Evolutionary conservation across 2,797 vertebrate species (phyloP).

Genomic region (Melanotaenia pygmaea): DNA sequence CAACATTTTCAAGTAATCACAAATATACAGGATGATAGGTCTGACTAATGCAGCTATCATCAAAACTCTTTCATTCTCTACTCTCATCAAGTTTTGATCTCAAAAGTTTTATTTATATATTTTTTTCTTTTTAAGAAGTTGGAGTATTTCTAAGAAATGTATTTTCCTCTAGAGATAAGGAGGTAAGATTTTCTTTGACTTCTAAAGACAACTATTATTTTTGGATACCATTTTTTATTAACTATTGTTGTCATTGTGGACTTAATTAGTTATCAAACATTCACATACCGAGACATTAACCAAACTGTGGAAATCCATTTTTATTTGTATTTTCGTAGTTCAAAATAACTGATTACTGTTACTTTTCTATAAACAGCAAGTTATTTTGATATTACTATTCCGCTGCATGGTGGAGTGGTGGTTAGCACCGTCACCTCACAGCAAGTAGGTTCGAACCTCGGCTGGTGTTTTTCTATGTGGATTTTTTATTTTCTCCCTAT

Average conservation of each 20-base stretch:
- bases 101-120: neutral
- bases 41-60: slow-evolving; percentile 12
- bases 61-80: slow-evolving; percentile 31
- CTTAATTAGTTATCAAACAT: slow-evolving; percentile 5
- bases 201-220: slow-evolving; percentile 15
- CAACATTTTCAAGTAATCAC: slow-evolving; percentile 27
- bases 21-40: neutral
- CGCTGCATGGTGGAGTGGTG: neutral
- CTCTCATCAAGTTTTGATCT: slow-evolving; percentile 2
- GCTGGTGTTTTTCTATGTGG: no score
- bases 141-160: slow-evolving; percentile 24
- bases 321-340: neutral
- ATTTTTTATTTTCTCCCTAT: neutral
- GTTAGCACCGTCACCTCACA: neutral
- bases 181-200: slow-evolving; percentile 16
- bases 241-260: slow-evolving; percentile 17
- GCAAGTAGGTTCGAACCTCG: neutral
- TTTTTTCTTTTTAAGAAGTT: neutral
- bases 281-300: neutral
- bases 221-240: slow-evolving; percentile 16
- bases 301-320: no score
- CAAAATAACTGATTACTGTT: neutral
- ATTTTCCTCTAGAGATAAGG: slow-evolving; percentile 35
- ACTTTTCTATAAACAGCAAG: neutral
- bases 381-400: neutral